Evolutionary conservation across 2,797 vertebrate genomes (phyloP).

Genomic region (Tinamus major): DNA sequence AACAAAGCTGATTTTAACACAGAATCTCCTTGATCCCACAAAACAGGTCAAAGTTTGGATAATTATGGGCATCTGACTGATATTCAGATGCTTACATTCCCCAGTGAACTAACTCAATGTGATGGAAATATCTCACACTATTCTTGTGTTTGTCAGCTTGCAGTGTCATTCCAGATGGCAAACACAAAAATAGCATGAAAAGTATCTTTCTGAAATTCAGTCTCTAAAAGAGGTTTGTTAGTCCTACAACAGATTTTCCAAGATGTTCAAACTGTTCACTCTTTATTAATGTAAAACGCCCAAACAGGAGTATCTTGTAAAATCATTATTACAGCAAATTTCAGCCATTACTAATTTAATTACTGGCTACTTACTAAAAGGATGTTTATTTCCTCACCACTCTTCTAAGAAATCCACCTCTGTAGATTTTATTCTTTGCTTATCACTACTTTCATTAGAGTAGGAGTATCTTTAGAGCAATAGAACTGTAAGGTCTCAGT

Average conservation of each 20-base stretch:
- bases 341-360: constrained; percentile 42
- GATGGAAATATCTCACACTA: constrained; percentile 69
- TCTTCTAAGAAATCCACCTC: neutral
- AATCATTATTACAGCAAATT: constrained; percentile 44
- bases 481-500: constrained; percentile 62
- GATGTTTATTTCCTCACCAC: constrained; percentile 40
- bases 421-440: constrained; percentile 33
- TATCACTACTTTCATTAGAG: constrained; percentile 31
- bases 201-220: constrained; percentile 61
- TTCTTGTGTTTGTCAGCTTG: constrained; percentile 70
- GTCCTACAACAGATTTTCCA: constrained; percentile 36
- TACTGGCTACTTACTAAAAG: neutral
- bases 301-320: constrained; percentile 35
- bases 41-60: constrained; percentile 58
- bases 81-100: constrained; percentile 53
- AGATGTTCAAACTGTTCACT: neutral
- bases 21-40: neutral
- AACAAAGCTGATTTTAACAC: neutral
- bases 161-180: constrained; percentile 78
- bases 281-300: neutral
- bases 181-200: constrained; percentile 74
- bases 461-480: constrained; percentile 69
- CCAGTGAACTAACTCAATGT: constrained; percentile 48
- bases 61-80: constrained; percentile 37
- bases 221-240: constrained; percentile 52